Evolutionary conservation across 2,888 invertebrate species (phyloP), one percentile per base, ranked within the genome.

Genomic region (Willowsia nigromaculata): DNA sequence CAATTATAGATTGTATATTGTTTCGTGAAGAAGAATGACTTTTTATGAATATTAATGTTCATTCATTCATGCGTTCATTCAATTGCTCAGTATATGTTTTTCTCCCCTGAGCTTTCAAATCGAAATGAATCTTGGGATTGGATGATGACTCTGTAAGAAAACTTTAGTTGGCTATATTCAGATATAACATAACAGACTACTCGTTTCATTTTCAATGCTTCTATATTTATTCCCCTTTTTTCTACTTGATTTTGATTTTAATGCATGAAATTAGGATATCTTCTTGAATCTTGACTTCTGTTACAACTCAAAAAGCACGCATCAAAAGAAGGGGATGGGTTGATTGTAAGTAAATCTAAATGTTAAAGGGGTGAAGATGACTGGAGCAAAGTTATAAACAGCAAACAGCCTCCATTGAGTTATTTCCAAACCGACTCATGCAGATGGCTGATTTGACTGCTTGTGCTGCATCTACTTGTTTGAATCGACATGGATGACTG

Each of bases 201-300:
- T 11, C 30, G 15, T 37, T n/a, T 68, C 18, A 4, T 30, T 62
- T 15, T 13, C 30, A 62, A 30, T 30, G 15, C 62, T 65, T 50
- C 40, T 1, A 78, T n/a, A n/a, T n/a, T n/a, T n/a, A n/a, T n/a
- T n/a, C n/a, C 74, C 71, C 85, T 43, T 37, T 83, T 83, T 82
- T 56, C 76, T 76, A 76, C 9, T 15, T 76, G 22, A 56, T 53
- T 81, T 68, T 68, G 68, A 81, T 68, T 86, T 86, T 86, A 86
- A 86, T 81, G 86, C 86, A 86, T 86, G 80, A 81, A 86, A 86
- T 86, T 86, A 86, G 86, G 81, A 68, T 76, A 85, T 86, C 86
- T 85, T 86, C 80, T 85, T 47, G 85, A 78, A 65, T 78, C 50
- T 80, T 86, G 86, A 86, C 86, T 86, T 86, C 33, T 86, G 74